phyloP scores from a whole-genome alignment of 1,140 invertebrate species.

The Cryptotermes secundus region DNA sequence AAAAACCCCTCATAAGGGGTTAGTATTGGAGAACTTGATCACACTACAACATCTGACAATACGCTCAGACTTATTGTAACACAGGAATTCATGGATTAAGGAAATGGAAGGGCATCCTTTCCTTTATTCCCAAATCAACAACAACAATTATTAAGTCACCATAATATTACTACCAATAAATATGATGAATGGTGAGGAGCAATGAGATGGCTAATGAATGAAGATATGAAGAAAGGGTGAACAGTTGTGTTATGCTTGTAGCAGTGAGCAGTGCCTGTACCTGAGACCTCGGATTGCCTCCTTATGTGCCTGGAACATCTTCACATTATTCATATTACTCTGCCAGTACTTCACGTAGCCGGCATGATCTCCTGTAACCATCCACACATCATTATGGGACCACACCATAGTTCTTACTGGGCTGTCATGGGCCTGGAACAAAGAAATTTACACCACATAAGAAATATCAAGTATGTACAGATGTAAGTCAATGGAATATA shows the following conservation, averaged over 20 bases:
- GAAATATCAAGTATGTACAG: too few relatives aligned
- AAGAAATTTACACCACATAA: not conserved
- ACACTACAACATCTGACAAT: too few relatives aligned
- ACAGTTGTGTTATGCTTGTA: conserved; percentile 29
- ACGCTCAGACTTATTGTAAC: too few relatives aligned
- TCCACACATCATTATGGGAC: conserved; percentile 99
- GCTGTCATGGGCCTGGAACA: conserved; percentile 89
- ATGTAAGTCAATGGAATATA: too few relatives aligned
- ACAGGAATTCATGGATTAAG: not conserved
- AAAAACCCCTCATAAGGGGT: too few relatives aligned
- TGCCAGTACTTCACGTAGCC: conserved; percentile 99
- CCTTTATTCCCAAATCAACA: not conserved
- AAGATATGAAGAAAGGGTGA: conserved; percentile 40
- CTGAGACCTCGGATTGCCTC: conserved; percentile 98
- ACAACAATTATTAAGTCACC: not conserved
- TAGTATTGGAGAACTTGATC: too few relatives aligned
- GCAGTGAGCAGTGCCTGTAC: conserved; percentile 56
- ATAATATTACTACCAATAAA: not conserved
- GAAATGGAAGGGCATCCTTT: not conserved
- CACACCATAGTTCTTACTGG: conserved; percentile 98
- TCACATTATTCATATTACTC: conserved; percentile 99
- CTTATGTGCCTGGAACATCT: conserved; percentile 99
- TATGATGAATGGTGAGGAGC: conserved; percentile 9
- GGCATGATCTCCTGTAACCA: conserved; percentile 98
- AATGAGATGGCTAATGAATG: not conserved